Base-by-base conservation (phyloP, 2,113 vertebrate species). In the Rissa tridactyla region DNA sequence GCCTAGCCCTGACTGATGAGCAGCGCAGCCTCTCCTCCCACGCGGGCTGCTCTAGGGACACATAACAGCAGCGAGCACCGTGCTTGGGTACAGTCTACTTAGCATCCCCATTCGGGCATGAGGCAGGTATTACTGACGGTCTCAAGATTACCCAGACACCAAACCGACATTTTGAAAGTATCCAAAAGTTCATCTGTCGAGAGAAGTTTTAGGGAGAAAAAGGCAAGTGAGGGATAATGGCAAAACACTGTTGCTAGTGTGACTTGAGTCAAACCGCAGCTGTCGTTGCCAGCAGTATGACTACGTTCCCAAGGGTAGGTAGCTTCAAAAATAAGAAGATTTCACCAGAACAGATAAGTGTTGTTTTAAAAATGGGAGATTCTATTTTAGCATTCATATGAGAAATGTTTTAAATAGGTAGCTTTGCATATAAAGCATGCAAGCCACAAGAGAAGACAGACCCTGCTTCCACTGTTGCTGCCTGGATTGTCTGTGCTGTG, bases 251-350 rank as follows among this genome's bases (percentile, higher is more conserved):
- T 51, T 79, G 61, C 82, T 82, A 65, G 25, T 66, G 88, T 78
- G 92, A 93, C 88, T 94, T 73, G 85, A 95, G 51, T 91, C 72
- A 91, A 94, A 92, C 18, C 0, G 5, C 65, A 75, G 68, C 85
- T 88, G 85, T 73, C 55, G 2, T 20, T 86, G 92, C 93, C 90
- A 94, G 66, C 62, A 94, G 75, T 38, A 65, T 93, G 93, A 92
- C 93, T 95, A 54, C 2, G 4, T 82, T 90, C 90, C 54, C 46
- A 94, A 87, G 90, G 90, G 76, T 88, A 96, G 75, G 58, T 77
- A 95, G 90, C 54, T 94, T 94, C 71, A 91, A 82, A 97, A 97
- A 91, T 93, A 94, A 93, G 79, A 76, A 38, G 3, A 88, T 90
- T 93, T 73, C 82, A 86, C 58, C 71, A 83, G 79, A 94, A 82